A percentile compares a stretch with the other conserved stretches of the same genome.
These are phyloP conservation scores for Hypena proboscidalis DNA, from an alignment of 2,888 invertebrate species.

Conservation along the genomic window DNA sequence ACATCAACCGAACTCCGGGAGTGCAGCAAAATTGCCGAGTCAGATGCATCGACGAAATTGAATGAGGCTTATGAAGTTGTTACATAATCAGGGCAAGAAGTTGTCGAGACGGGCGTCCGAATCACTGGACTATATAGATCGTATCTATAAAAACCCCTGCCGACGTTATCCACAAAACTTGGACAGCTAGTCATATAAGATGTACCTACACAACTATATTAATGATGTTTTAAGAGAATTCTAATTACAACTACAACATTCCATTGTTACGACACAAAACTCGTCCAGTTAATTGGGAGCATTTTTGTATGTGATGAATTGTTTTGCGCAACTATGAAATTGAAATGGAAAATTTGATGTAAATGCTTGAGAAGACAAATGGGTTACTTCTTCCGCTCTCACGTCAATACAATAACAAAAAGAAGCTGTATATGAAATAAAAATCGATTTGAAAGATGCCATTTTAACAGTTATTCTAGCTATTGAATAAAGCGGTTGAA, in stretches of 20 bases:
- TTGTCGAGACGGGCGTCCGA: conserved; percentile 33
- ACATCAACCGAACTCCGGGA: conserved; percentile 37
- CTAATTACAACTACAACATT: conserved; percentile 59
- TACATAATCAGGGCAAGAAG: conserved; percentile 64
- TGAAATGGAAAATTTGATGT: conserved; percentile 37
- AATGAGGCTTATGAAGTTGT: conserved; percentile 67
- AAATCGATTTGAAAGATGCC: too few relatives aligned
- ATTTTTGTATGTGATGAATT: conserved; percentile 50
- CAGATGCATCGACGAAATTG: conserved; percentile 66
- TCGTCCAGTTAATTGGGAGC: conserved; percentile 49
- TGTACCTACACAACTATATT: conserved; percentile 31
- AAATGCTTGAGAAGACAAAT: conserved; percentile 35
- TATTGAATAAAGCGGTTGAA: conserved; percentile 13
- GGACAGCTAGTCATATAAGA: conserved; percentile 27
- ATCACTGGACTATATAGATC: conserved; percentile 50
- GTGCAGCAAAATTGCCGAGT: conserved; percentile 59
- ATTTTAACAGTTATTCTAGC: not conserved
- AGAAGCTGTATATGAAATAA: too few relatives aligned
- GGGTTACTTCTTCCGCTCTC: conserved; percentile 16
- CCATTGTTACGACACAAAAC: conserved; percentile 55
- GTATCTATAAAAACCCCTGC: conserved; percentile 65
- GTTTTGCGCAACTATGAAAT: conserved; percentile 25
- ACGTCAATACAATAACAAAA: conserved; percentile 4
- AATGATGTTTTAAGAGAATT: conserved; percentile 56
- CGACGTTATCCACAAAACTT: conserved; percentile 64